Percentiles rank a stretch among this genome's conserved stretches.
Evolutionary conservation across 2,797 vertebrate species (phyloP).

Genomic region (Megalops cyprinoides): DNA sequence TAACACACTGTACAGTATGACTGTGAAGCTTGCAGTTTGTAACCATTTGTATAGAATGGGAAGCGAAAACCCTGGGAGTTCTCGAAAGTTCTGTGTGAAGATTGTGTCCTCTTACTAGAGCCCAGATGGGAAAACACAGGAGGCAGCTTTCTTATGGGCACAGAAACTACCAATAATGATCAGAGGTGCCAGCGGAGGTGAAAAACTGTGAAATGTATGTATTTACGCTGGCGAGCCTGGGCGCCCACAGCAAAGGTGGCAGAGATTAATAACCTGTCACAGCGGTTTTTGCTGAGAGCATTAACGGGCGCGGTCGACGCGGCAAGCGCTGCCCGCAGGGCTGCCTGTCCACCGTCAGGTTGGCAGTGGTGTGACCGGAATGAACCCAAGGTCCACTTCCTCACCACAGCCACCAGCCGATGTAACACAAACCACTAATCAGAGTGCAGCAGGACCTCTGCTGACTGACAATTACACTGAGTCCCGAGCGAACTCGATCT

Average conservation of each 20-base stretch:
- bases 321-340: conserved; percentile 22
- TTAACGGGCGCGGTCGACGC: conserved; percentile 37
- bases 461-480: conserved; percentile 38
- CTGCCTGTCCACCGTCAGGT: conserved; percentile 23
- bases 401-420: neutral
- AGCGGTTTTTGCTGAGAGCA: conserved; percentile 48
- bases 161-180: neutral
- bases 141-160: neutral
- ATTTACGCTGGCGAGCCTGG: conserved; percentile 50
- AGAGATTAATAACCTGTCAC: conserved; percentile 69
- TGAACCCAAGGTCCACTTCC: conserved; percentile 3
- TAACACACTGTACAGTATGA: neutral
- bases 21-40: conserved; percentile 6
- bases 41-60: neutral
- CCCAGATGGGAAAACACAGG: neutral
- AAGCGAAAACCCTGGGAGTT: neutral
- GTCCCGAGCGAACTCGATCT: conserved; percentile 17
- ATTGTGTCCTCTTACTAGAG: neutral
- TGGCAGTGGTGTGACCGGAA: conserved; percentile 7
- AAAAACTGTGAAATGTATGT: conserved; percentile 53
- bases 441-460: conserved; percentile 24
- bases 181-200: neutral
- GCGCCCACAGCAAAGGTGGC: conserved; percentile 48
- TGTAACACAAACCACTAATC: conserved; percentile 40
- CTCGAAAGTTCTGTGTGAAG: neutral